A percentile compares a stretch with the other conserved stretches of the same genome.
Conservation (phyloP, 2,113 vertebrate genomes). For the Gallinago undulata region DNA sequence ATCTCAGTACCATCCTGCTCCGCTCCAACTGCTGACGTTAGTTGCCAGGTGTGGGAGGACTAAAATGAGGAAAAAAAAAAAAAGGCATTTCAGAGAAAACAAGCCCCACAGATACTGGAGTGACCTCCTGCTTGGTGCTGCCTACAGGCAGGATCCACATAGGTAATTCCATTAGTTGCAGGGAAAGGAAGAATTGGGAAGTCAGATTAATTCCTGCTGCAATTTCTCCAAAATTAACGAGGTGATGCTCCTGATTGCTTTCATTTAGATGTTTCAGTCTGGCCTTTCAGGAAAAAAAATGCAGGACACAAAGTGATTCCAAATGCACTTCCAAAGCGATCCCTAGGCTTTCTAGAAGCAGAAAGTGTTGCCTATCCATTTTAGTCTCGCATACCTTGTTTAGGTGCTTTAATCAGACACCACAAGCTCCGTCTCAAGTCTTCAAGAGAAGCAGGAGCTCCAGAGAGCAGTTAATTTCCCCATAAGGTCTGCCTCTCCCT, state of each 20-base stretch:
- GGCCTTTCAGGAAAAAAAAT: background rate
- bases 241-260: conserved; percentile 5
- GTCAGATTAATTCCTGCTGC: background rate
- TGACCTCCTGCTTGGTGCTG: background rate
- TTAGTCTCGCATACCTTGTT: background rate
- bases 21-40: background rate
- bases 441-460: background rate
- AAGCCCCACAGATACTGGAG: background rate
- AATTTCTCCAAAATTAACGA: conserved; percentile 1
- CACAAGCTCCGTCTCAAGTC: background rate
- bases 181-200: background rate
- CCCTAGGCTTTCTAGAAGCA: background rate
- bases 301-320: background rate
- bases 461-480: background rate
- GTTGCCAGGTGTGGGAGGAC: background rate
- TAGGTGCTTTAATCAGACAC: background rate
- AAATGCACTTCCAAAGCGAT: no score
- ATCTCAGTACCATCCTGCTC: background rate
- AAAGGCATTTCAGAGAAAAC: background rate
- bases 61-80: background rate
- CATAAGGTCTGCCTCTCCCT: background rate
- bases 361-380: background rate
- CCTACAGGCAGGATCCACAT: background rate
- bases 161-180: background rate
- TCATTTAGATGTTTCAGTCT: conserved; percentile 1